These are phyloP conservation scores for Dicranocentrus wangi DNA, from an alignment of 2,888 invertebrate species.

Conservation along the genomic window DNA sequence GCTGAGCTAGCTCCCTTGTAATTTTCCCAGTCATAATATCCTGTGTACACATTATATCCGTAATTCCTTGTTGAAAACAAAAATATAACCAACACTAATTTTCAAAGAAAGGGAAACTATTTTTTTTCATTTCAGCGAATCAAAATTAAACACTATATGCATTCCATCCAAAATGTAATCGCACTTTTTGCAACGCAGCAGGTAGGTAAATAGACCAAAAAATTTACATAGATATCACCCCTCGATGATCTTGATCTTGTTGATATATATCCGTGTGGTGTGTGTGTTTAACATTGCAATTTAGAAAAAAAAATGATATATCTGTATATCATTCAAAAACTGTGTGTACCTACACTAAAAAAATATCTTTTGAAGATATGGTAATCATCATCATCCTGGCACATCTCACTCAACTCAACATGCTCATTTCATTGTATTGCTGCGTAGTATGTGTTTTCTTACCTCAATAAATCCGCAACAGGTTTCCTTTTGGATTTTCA, in stretches of 20 bases:
- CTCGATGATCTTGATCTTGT: slow-evolving; percentile 19
- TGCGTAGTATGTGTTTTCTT: slow-evolving; percentile 2
- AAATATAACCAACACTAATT: too few species aligned
- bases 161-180: not conserved
- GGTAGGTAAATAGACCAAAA: slow-evolving; percentile 53
- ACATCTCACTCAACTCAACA: slow-evolving; percentile 9
- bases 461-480: slow-evolving; percentile 42
- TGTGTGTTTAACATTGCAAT: not conserved
- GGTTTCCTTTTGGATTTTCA: slow-evolving; percentile 24
- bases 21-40: too few species aligned
- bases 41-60: too few species aligned
- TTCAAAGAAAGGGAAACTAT: slow-evolving; percentile 10
- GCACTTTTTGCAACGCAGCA: too few species aligned
- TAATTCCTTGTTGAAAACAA: too few species aligned
- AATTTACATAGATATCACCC: slow-evolving; percentile 28
- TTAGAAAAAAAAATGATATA: not conserved
- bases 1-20: too few species aligned
- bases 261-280: slow-evolving; percentile 2
- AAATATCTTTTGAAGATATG: slow-evolving; percentile 8
- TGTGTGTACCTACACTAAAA: not conserved
- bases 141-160: slow-evolving; percentile 27
- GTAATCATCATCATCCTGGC: slow-evolving; percentile 5
- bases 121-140: not conserved
- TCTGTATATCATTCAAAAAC: not conserved
- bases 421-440: not conserved